Conservation (phyloP, 2,888 invertebrate species). For the Drosophila mettleri region DNA sequence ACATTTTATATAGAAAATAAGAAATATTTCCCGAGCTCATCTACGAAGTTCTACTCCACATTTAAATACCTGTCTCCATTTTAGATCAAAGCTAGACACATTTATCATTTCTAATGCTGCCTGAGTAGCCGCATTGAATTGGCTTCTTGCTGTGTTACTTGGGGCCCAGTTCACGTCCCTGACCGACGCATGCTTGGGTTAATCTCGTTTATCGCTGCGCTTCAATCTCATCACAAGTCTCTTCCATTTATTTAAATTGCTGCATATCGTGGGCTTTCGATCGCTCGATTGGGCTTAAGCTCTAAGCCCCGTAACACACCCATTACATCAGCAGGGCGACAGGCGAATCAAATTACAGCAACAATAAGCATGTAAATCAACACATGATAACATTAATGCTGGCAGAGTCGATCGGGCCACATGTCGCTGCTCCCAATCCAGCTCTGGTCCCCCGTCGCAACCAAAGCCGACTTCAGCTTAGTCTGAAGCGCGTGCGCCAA, state of each 20-base stretch:
- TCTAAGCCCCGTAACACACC: constrained; percentile 31
- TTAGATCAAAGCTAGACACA: neutral
- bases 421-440: constrained; percentile 43
- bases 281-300: constrained; percentile 38
- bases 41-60: neutral
- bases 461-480: constrained; percentile 18
- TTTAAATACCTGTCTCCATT: neutral
- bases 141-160: constrained; percentile 38
- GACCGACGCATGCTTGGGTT: constrained; percentile 11
- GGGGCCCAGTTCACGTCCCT: constrained; percentile 5
- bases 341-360: constrained; percentile 58
- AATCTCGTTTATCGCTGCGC: constrained; percentile 31
- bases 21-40: too few relatives aligned
- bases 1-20: too few relatives aligned
- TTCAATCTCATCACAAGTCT: constrained; percentile 42
- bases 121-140: constrained; percentile 27
- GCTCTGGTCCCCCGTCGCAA: constrained; percentile 5
- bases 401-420: constrained; percentile 22
- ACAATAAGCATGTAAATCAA: constrained; percentile 73
- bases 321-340: constrained; percentile 42
- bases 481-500: constrained; percentile 60
- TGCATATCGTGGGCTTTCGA: constrained; percentile 47
- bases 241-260: constrained; percentile 55
- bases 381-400: constrained; percentile 70
- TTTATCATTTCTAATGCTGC: constrained; percentile 18